Conservation (phyloP, 2,113 vertebrate species). For the Heptranchias perlo region DNA sequence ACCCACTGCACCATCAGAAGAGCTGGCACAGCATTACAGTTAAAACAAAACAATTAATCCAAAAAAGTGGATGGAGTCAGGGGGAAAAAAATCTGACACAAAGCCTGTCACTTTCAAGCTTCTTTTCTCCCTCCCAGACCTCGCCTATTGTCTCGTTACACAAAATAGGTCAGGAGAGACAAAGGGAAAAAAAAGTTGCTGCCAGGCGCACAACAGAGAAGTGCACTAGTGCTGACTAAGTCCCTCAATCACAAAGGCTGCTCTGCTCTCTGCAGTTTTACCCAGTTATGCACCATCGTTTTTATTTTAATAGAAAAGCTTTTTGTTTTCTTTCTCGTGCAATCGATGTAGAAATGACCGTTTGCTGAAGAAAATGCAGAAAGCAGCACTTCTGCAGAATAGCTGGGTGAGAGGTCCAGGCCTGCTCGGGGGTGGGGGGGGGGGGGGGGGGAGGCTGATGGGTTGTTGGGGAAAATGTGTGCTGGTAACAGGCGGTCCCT, state of each 20-base stretch:
- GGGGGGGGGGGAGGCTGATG: neutral
- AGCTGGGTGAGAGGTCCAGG: neutral
- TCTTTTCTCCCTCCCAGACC: neutral
- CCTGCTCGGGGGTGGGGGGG: neutral
- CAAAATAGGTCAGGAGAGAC: neutral
- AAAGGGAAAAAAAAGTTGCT: neutral
- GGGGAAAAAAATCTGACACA: neutral
- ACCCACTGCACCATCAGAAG: neutral
- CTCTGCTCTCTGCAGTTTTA: neutral
- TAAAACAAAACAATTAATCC: neutral
- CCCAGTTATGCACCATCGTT: neutral
- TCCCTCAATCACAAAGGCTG: neutral
- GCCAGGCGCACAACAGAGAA: neutral
- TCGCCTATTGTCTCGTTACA: neutral
- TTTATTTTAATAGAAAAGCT: neutral
- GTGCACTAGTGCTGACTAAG: neutral
- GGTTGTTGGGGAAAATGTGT: neutral
- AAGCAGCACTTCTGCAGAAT: neutral
- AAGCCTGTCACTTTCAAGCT: neutral
- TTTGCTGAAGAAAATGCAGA: neutral
- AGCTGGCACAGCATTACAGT: neutral
- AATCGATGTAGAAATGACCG: neutral
- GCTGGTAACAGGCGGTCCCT: neutral
- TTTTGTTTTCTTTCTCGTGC: neutral
- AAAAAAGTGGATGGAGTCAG: neutral